These are phyloP conservation scores for Hirundichthys speculiger DNA, from an alignment of 2,113 vertebrate genomes.

Conservation along the genomic window DNA sequence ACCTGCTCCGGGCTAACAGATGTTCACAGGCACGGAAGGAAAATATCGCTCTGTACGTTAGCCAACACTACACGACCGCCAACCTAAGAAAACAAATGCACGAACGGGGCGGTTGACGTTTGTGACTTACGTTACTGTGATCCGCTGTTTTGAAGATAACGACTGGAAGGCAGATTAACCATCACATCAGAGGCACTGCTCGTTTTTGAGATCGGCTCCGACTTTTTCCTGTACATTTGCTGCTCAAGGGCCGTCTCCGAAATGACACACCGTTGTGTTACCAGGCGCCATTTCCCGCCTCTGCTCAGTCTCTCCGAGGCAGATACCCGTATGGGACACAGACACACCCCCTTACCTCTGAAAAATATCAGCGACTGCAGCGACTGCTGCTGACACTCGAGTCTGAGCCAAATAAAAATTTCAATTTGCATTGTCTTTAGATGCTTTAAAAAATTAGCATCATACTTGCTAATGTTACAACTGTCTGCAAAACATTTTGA, in stretches of 20 bases:
- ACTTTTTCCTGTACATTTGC: conserved; percentile 42
- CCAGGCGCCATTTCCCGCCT: conserved; percentile 98
- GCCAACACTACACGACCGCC: conserved; percentile 39
- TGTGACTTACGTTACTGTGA: conserved; percentile 70
- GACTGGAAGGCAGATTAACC: conserved; percentile 46
- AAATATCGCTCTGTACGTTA: conserved; percentile 35
- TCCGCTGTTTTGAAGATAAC: conserved; percentile 53
- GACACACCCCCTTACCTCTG: conserved; percentile 76
- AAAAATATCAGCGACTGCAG: conserved; percentile 44
- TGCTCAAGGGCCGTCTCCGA: conserved; percentile 70
- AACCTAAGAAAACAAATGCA: conserved; percentile 9
- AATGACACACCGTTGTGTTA: conserved; percentile 83
- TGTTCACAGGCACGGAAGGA: conserved; percentile 25
- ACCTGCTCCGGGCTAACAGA: conserved; percentile 50
- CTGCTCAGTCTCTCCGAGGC: conserved; percentile 84
- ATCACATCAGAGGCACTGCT: conserved; percentile 40
- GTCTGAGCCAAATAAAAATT: background rate
- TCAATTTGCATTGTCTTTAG: background rate
- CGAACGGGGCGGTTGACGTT: background rate
- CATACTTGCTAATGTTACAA: too few species aligned
- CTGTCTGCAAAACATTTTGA: too few species aligned
- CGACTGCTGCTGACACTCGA: background rate
- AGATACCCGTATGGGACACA: conserved; percentile 89
- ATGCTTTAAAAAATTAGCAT: too few species aligned
- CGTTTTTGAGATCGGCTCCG: conserved; percentile 41